Evolutionary conservation across 1,140 invertebrate genomes (phyloP), one percentile per base, ranked within the genome.

Genomic region (Aphelenchoides besseyi): DNA sequence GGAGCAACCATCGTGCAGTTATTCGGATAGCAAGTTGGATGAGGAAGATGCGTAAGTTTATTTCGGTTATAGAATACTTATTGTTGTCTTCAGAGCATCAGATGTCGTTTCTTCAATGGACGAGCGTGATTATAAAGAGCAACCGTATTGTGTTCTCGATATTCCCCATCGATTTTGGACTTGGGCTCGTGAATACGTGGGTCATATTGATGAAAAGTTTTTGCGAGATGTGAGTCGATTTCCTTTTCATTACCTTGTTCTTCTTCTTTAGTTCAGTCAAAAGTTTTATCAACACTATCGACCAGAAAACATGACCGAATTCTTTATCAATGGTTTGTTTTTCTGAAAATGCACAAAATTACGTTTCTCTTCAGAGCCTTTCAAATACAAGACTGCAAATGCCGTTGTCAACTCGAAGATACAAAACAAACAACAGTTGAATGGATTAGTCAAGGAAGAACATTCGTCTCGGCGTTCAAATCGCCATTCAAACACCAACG

Each of bases 81-180:
- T 48, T 48, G 12, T 48, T 23, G 70, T n/a, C 61, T 70, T 73
- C 33, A 33, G 30, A 2, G 75, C 61, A 35, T 53, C 73, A 23
- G 77, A 68, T n/a, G 30, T 78, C 16, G n/a, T 75, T 32, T 79
- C 75, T 9, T 78, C 76, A 5, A 63, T 69, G 2, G 75, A 79
- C 52, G 75, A 76, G 16, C 61, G 73, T 1, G 75, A 76, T 2
- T 8, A 8, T 23, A 54, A 61, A 16, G 59, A 41, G 23, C 54
- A 75, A 18, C 77, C 75, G n/a, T 32, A 74, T 18, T 37, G 30
- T 53, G 63, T 79, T 54, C 59, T 74, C 33, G 75, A 76, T 32
- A 55, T 76, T 63, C 75, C 75, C 29, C 68, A 62, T 8, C 72
- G 77, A 5, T 76, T 76, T 68, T 76, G 75, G 74, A 76, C 61